phyloP scores from a whole-genome alignment of 2,888 invertebrate species.

The Archips xylosteana region DNA sequence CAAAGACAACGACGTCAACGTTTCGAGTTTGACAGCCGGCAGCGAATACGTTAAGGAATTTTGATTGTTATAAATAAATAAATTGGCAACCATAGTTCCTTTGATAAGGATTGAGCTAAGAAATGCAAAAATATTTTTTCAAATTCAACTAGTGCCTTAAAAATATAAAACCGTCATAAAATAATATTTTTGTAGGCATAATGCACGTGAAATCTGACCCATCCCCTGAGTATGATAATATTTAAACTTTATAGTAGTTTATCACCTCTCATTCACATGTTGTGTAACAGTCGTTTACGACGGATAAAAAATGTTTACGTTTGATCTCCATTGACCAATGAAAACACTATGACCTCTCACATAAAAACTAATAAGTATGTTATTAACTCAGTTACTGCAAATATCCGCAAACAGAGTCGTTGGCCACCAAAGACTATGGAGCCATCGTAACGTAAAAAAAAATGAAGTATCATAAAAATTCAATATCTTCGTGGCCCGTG shows the following conservation, averaged over 20 bases:
- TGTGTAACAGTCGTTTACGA: conserved; percentile 34
- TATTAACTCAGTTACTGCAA: not conserved
- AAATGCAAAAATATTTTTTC: too few relatives aligned
- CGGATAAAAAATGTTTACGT: conserved; percentile 15
- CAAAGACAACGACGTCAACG: too few relatives aligned
- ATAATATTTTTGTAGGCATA: conserved; percentile 31
- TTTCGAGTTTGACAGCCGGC: too few relatives aligned
- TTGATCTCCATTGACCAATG: conserved; percentile 8
- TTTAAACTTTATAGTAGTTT: conserved; percentile 4
- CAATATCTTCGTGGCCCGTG: too few relatives aligned
- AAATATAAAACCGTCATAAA: conserved; percentile 34
- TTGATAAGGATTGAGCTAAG: too few relatives aligned
- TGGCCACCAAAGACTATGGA: too few relatives aligned
- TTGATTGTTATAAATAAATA: too few relatives aligned
- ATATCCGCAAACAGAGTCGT: not conserved
- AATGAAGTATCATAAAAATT: too few relatives aligned
- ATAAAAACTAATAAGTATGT: not conserved
- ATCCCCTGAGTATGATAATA: not conserved
- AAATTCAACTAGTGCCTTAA: not conserved
- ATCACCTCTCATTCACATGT: conserved; percentile 22
- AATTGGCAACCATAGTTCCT: too few relatives aligned
- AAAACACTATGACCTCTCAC: not conserved
- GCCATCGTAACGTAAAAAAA: too few relatives aligned
- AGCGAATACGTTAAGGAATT: too few relatives aligned
- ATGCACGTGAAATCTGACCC: not conserved